Evolutionary conservation across 2,888 invertebrate species (phyloP).

Genomic region (Microctonus hyperodae): DNA sequence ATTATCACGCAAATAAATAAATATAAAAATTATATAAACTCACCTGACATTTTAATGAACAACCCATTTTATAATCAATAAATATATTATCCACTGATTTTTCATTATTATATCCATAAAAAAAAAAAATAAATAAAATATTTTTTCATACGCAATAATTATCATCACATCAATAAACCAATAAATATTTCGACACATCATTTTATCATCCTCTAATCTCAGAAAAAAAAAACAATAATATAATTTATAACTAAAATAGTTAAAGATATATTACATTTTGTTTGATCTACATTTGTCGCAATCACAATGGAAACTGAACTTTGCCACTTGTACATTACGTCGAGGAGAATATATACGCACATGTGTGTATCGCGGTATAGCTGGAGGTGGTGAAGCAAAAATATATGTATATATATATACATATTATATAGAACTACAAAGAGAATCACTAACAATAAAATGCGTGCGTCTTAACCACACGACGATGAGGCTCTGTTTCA

Average conservation of each 20-base stretch:
- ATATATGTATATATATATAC: no score
- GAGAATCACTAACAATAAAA: slow-evolving; percentile 11
- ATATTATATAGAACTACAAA: slow-evolving; percentile 6
- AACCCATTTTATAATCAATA: no score
- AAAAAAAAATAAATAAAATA: no score
- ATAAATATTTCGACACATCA: no score
- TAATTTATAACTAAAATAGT: neutral
- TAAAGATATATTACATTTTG: neutral
- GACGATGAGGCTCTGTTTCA: slow-evolving; percentile 26
- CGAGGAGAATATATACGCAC: slow-evolving; percentile 10
- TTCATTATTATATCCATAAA: no score
- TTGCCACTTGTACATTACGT: slow-evolving; percentile 23
- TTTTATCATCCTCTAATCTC: no score
- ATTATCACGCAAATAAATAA: no score
- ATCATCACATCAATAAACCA: no score
- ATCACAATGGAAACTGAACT: slow-evolving; percentile 35
- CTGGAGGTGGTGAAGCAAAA: slow-evolving; percentile 12
- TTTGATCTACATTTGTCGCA: slow-evolving; percentile 34
- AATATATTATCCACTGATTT: no score
- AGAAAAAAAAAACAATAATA: neutral
- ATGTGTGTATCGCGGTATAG: neutral
- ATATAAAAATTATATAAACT: no score
- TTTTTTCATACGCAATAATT: no score
- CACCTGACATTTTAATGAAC: no score
- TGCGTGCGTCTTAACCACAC: slow-evolving; percentile 22